A percentile compares a stretch with the other conserved stretches of the same genome.
phyloP scores from a whole-genome alignment of 2,888 invertebrate genomes.

The Aricia artaxerxes region DNA sequence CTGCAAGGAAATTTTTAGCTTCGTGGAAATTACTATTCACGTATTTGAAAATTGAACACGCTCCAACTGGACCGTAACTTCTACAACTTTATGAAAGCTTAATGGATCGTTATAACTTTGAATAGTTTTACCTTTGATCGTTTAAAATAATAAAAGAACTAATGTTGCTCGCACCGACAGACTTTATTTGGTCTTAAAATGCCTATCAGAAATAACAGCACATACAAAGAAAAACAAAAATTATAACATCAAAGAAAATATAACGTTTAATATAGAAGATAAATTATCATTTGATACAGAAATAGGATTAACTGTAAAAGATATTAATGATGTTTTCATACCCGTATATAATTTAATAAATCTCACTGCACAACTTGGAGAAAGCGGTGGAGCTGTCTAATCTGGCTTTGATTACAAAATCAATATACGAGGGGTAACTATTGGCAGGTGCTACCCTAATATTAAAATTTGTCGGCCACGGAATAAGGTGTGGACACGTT shows the following conservation, averaged over 20 bases:
- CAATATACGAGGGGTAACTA: slow-evolving; percentile 64
- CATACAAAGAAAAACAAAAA: neutral
- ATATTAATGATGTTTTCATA: slow-evolving; percentile 29
- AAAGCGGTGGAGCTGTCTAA: slow-evolving; percentile 54
- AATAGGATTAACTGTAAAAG: neutral
- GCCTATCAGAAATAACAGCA: neutral
- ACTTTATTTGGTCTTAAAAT: neutral
- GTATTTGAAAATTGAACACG: slow-evolving; percentile 1
- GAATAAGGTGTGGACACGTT: slow-evolving; percentile 57
- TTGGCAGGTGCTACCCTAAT: slow-evolving; percentile 62
- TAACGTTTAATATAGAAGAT: slow-evolving; percentile 29
- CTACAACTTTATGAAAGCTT: neutral
- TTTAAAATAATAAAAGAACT: neutral
- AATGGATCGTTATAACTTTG: slow-evolving; percentile 12
- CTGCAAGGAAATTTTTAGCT: too few relatives aligned
- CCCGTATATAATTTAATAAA: slow-evolving; percentile 53
- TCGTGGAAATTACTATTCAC: neutral
- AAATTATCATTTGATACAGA: slow-evolving; percentile 43
- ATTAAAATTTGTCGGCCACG: slow-evolving; percentile 62
- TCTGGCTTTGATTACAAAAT: slow-evolving; percentile 74
- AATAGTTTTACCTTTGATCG: slow-evolving; percentile 18
- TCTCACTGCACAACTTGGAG: slow-evolving; percentile 51
- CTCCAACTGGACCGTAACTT: neutral
- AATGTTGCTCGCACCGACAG: neutral
- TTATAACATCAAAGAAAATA: too few relatives aligned